Percentiles rank a stretch among this genome's conserved stretches.
Evolutionary conservation across 2,888 invertebrate genomes (phyloP).

Genomic region (Brassicogethes aeneus): DNA sequence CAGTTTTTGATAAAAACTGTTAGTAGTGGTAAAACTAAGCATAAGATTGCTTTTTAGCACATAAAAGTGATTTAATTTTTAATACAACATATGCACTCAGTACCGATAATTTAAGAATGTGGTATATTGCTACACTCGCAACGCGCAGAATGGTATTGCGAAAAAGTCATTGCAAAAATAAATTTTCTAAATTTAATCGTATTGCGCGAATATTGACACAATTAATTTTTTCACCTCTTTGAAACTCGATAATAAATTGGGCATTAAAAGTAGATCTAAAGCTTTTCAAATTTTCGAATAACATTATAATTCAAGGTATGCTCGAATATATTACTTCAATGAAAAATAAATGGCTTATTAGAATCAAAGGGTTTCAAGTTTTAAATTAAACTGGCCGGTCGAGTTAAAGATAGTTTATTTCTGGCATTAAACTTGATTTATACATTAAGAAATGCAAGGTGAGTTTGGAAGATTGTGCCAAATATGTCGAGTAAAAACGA

Average conservation of each 20-base stretch:
- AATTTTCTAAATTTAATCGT: background rate
- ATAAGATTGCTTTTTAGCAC: no score
- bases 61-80: no score
- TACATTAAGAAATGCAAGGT: background rate
- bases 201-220: background rate
- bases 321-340: background rate
- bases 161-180: background rate
- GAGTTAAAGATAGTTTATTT: background rate
- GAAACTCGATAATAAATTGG: background rate
- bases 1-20: no score
- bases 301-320: background rate
- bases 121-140: no score
- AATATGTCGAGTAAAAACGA: background rate
- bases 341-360: background rate
- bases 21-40: no score
- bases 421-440: background rate
- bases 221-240: background rate
- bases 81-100: no score
- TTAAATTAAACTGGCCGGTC: background rate
- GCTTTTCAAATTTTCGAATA: background rate
- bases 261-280: background rate
- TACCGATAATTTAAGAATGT: no score
- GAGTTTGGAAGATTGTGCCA: conserved; percentile 1
- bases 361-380: background rate
- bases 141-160: no score